Conservation (phyloP, 2,113 vertebrate species). For the Falco punctatus region DNA sequence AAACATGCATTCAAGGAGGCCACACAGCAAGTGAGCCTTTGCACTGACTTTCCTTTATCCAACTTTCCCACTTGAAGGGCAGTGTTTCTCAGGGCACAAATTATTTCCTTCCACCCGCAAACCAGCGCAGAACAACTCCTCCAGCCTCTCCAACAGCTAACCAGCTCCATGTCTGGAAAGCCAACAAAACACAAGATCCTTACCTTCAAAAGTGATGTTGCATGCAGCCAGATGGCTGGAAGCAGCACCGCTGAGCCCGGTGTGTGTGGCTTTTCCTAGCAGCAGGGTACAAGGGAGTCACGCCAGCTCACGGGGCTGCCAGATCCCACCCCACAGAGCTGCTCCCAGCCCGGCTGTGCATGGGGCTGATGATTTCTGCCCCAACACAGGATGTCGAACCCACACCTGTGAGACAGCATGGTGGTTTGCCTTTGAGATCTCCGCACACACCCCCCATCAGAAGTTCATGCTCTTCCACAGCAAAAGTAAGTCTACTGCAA, state of each 20-base stretch:
- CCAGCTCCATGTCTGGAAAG: background rate
- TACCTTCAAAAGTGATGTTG: fast-evolving
- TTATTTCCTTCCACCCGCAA: background rate
- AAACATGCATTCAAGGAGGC: background rate
- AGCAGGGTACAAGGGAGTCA: fast-evolving
- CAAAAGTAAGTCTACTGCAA: fast-evolving
- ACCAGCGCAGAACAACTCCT: background rate
- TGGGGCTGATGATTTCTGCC: fast-evolving
- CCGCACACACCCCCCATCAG: background rate
- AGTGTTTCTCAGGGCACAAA: background rate
- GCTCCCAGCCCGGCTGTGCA: background rate
- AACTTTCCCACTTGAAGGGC: background rate
- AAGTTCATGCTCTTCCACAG: fast-evolving
- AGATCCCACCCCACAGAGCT: background rate
- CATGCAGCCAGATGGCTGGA: fast-evolving
- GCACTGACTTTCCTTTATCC: background rate
- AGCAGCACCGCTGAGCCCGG: background rate
- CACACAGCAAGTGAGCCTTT: fast-evolving
- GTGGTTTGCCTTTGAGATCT: fast-evolving
- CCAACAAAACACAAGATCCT: fast-evolving
- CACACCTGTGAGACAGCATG: fast-evolving
- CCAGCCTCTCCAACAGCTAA: background rate
- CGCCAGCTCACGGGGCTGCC: background rate
- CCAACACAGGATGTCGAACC: fast-evolving
- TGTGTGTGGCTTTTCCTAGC: background rate